Percentiles rank a stretch among this genome's conserved stretches.
phyloP scores from a whole-genome alignment of 2,113 vertebrate genomes.

The pig (Sus scrofa) region DNA sequence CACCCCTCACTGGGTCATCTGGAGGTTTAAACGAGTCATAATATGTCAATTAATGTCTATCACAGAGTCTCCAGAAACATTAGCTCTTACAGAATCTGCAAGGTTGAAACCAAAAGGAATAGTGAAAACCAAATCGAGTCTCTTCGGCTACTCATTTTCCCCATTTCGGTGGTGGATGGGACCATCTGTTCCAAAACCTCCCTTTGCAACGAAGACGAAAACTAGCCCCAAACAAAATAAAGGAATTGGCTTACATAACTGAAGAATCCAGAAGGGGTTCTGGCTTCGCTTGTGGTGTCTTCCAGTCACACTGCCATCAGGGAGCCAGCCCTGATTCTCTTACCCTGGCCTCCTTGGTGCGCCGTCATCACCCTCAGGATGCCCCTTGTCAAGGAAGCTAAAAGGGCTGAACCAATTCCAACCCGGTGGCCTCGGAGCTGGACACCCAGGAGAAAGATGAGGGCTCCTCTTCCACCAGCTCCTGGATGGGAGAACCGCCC shows the following conservation, averaged over 20 bases:
- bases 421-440: not conserved
- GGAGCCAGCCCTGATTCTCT: not conserved
- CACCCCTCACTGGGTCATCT: not conserved
- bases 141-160: not conserved
- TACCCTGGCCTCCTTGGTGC: not conserved
- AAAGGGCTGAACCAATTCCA: not conserved
- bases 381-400: not conserved
- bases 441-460: not conserved
- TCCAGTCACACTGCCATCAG: not conserved
- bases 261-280: not conserved
- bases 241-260: not conserved
- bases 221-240: not conserved
- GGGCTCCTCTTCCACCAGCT: not conserved
- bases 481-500: rapidly evolving
- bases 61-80: not conserved
- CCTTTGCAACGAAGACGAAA: not conserved
- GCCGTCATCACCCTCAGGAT: not conserved
- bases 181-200: not conserved
- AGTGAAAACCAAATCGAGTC: not conserved
- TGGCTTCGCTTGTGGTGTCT: constrained; percentile 18
- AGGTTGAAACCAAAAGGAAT: constrained; percentile 12
- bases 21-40: not conserved
- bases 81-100: not conserved
- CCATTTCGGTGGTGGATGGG: not conserved
- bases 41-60: not conserved